These are phyloP conservation scores for Volucella inflata DNA, from an alignment of 2,888 invertebrate genomes.

Conservation along the genomic window DNA sequence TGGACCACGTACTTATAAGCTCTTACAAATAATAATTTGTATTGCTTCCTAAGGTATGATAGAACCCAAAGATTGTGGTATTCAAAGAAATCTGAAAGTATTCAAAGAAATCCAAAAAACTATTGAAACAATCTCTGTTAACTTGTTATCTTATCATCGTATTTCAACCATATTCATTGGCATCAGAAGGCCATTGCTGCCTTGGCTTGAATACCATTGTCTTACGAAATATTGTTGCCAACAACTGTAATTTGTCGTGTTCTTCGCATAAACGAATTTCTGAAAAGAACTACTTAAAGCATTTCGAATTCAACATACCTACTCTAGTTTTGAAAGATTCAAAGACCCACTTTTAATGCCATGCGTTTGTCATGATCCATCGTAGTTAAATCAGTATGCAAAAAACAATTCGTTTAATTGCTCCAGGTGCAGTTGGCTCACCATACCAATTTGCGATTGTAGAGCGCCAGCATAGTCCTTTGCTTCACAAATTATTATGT, in stretches of 20 bases:
- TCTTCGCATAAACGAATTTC: not conserved
- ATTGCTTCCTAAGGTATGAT: too few relatives aligned
- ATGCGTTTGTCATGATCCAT: not conserved
- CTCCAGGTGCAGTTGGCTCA: constrained; percentile 7
- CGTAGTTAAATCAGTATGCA: constrained; percentile 23
- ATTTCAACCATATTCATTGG: too few relatives aligned
- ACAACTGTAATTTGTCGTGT: constrained; percentile 18
- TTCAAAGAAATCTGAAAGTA: too few relatives aligned
- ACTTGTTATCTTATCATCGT: too few relatives aligned
- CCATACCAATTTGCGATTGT: not conserved
- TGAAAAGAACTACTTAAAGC: constrained; percentile 5
- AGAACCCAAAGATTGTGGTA: too few relatives aligned
- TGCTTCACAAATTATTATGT: constrained; percentile 23
- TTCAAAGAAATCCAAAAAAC: too few relatives aligned
- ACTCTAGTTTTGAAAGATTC: constrained; percentile 21
- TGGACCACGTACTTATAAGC: too few relatives aligned
- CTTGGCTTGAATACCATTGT: constrained; percentile 53
- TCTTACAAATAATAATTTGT: too few relatives aligned
- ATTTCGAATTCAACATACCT: not conserved
- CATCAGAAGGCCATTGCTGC: not conserved
- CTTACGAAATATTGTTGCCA: constrained; percentile 36
- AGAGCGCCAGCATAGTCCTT: not conserved
- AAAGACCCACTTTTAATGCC: not conserved
- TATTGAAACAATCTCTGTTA: too few relatives aligned
- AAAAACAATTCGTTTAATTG: constrained; percentile 51